Percentiles rank a stretch among this genome's conserved stretches.
phyloP scores from a whole-genome alignment of 2,113 vertebrate species.

The Platysteira castanea region DNA sequence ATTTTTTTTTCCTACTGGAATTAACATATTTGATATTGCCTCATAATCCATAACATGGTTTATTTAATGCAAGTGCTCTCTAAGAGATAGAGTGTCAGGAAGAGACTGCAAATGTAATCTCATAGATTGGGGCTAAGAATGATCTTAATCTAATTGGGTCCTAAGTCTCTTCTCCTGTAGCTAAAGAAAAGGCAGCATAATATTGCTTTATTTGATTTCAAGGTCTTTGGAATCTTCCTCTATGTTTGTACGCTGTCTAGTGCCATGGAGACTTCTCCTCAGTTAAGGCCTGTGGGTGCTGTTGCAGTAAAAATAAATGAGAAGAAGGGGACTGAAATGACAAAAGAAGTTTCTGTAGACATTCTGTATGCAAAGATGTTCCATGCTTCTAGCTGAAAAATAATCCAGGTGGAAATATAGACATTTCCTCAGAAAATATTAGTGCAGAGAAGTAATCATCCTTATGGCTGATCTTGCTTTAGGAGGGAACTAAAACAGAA shows the following conservation, averaged over 20 bases:
- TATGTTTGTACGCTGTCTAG: constrained; percentile 27
- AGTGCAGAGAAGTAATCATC: neutral
- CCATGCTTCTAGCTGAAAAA: neutral
- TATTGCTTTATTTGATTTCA: constrained; percentile 38
- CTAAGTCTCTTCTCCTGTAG: constrained; percentile 7
- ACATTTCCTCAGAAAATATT: neutral
- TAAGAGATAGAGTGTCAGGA: constrained; percentile 44
- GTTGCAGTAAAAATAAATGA: neutral
- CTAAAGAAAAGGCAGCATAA: constrained; percentile 47
- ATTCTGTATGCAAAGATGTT: neutral
- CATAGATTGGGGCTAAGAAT: neutral
- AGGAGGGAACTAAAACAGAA: neutral
- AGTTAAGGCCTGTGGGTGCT: neutral
- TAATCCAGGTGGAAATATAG: neutral
- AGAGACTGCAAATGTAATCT: constrained; percentile 27
- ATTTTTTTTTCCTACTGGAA: neutral
- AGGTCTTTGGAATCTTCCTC: neutral
- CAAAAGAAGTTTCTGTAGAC: neutral
- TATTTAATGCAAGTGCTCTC: neutral
- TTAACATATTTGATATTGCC: neutral
- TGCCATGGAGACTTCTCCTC: constrained; percentile 29
- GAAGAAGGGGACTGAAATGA: neutral
- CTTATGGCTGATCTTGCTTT: neutral
- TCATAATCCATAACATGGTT: constrained; percentile 1
- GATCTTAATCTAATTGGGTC: constrained; percentile 38